phyloP scores from a whole-genome alignment of 2,797 vertebrate genomes.

The Ceyx erithaca region DNA sequence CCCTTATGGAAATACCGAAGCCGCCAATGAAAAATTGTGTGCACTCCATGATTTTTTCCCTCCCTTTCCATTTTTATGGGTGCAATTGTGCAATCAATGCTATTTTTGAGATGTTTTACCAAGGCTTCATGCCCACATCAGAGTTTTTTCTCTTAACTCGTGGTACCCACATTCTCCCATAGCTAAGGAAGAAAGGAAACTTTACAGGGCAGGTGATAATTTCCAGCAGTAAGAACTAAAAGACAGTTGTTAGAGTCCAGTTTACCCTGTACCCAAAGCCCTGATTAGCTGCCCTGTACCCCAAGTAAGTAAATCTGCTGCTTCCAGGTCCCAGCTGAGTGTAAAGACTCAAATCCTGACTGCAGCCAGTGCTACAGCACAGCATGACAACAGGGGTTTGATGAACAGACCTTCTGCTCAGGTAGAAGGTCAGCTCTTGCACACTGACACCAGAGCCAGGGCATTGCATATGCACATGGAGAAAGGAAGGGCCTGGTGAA shows the following conservation, averaged over 20 bases:
- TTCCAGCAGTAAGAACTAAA: neutral
- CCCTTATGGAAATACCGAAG: constrained; percentile 35
- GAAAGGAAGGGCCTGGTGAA: neutral
- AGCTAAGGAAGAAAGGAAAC: neutral
- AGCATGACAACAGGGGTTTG: rapidly evolving
- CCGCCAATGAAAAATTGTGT: neutral
- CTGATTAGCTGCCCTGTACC: neutral
- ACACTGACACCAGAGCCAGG: neutral
- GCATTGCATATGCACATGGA: neutral
- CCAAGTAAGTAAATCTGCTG: neutral
- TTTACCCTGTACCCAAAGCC: neutral
- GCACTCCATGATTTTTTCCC: neutral
- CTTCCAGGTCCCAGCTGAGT: neutral
- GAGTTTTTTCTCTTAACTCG: neutral
- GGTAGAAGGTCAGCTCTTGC: neutral
- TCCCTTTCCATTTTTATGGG: constrained; percentile 30
- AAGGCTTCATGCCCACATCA: neutral
- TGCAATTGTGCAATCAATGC: neutral
- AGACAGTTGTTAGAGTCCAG: neutral
- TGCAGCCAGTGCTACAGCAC: neutral
- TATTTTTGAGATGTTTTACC: neutral
- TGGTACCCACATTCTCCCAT: neutral
- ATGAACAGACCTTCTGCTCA: neutral
- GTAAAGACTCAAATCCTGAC: neutral
- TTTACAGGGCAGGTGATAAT: neutral